Evolutionary conservation across 2,797 vertebrate genomes (phyloP), one percentile per base, ranked within the genome.

Genomic region (Chlorospingus semifuscus): DNA sequence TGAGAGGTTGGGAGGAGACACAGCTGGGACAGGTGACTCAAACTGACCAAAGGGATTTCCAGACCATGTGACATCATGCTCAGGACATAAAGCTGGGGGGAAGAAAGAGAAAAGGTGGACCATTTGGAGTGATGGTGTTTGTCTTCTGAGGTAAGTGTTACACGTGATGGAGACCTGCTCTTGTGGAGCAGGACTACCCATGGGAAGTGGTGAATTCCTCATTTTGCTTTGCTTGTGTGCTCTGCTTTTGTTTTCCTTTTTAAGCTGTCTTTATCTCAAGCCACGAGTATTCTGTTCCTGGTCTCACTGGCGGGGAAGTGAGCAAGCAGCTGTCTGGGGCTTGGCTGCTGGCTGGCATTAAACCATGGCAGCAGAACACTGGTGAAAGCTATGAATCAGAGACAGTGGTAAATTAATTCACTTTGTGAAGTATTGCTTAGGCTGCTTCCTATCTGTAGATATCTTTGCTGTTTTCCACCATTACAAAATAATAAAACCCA

Each of bases 111-210:
- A 75, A 56, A 4, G 11, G 9, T 4, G 8, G 5, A 32, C 8
- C 2, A 12, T 8, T 50, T 19, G 27, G 27, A 59, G 15, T 44
- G 5, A n/a, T 11, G 27, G 18, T 0, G 0, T 52, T 44, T 29
- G 12, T 44, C 37, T 50, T 6, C 5, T 2, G 19, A 59, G 15
- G 21, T 3, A 32, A 17, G 12, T 0, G 1, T 1, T 37, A 32
- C 5, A 4, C 5, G 2, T 6, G 22, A 37, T 6, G 27, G 21
- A 8, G 27, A 15, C 3, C n/a, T 44, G 46, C 12, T 23, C 18
- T 52, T 23, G 23, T n/a, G 15, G 18, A 59, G 39, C 39, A 41
- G 39, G 39, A 41, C 37, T 23, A 8, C 18, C 26, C 9, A 1
- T 12, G 8, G n/a, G 23, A 24, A 68, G n/a, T 1, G 1, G 23